These are phyloP conservation scores for Erebia epiphron DNA, from an alignment of 2,888 invertebrate genomes.

Conservation along the genomic window DNA sequence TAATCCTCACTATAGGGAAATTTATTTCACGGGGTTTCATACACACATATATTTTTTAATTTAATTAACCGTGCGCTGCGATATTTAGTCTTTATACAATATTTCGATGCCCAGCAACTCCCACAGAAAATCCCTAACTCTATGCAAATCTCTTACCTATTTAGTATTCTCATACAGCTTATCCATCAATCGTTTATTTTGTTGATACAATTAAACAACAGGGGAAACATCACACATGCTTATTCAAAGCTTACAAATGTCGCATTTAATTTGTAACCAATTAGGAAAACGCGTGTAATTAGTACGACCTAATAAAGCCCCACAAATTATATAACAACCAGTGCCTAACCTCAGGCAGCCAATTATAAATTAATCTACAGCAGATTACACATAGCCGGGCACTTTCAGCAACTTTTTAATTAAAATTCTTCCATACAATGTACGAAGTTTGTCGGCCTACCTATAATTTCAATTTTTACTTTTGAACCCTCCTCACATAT, in stretches of 20 bases:
- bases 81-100: no score
- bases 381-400: constrained; percentile 73
- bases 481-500: constrained; percentile 42
- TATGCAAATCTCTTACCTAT: not conserved
- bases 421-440: constrained; percentile 69
- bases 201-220: constrained; percentile 1
- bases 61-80: no score
- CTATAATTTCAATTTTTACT: constrained; percentile 65
- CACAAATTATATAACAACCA: constrained; percentile 43
- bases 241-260: constrained; percentile 21
- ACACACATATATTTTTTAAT: not conserved
- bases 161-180: not conserved
- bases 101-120: no score
- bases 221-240: constrained; percentile 3
- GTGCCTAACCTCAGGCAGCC: constrained; percentile 57
- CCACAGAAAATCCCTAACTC: not conserved
- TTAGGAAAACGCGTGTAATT: constrained; percentile 35
- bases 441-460: constrained; percentile 61
- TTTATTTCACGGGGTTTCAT: not conserved
- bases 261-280: constrained; percentile 27
- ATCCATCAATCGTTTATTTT: constrained; percentile 10
- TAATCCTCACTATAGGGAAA: not conserved
- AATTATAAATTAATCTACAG: constrained; percentile 76
- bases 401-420: constrained; percentile 73
- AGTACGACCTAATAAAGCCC: constrained; percentile 31